Percentiles rank a stretch among this genome's conserved stretches.
Evolutionary conservation across 2,888 invertebrate species (phyloP).

Genomic region (Drosophila cognata): DNA sequence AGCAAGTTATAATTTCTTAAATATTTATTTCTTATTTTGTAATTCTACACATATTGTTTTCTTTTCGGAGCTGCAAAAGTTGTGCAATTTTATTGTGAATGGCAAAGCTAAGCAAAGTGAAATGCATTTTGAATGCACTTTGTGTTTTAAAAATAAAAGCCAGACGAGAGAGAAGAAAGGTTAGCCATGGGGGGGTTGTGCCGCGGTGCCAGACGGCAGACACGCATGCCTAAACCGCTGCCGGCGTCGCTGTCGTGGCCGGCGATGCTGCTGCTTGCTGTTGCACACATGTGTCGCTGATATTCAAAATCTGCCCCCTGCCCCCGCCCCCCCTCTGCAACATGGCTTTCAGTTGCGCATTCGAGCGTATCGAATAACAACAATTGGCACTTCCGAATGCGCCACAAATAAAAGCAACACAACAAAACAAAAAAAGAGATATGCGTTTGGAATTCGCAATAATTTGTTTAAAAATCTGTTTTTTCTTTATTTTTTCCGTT

Average conservation of each 20-base stretch:
- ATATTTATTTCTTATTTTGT: constrained; percentile 21
- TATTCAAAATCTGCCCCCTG: constrained; percentile 47
- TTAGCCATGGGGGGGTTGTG: not conserved
- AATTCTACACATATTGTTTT: constrained; percentile 4
- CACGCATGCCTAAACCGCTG: constrained; percentile 63
- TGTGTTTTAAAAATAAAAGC: constrained; percentile 65
- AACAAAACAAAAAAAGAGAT: constrained; percentile 11
- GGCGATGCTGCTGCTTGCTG: constrained; percentile 14
- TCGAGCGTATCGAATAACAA: constrained; percentile 65
- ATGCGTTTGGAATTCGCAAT: constrained; percentile 39
- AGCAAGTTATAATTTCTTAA: constrained; percentile 20
- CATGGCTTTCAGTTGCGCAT: constrained; percentile 53
- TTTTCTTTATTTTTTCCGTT: not conserved
- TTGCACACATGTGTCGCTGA: constrained; percentile 56
- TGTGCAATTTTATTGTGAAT: constrained; percentile 60
- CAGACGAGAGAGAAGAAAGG: not conserved
- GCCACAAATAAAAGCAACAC: constrained; percentile 26
- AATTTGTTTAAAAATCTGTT: constrained; percentile 45
- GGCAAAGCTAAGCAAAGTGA: constrained; percentile 65
- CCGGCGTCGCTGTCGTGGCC: constrained; percentile 26
- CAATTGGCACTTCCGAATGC: constrained; percentile 64
- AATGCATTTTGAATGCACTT: constrained; percentile 62
- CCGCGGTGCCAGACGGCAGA: constrained; percentile 43
- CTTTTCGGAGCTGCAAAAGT: constrained; percentile 19
- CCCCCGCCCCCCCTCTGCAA: constrained; percentile 1